Percentiles rank a stretch among this genome's conserved stretches.
Evolutionary conservation across 2,113 vertebrate species (phyloP).

Genomic region (Stictonetta naevosa): DNA sequence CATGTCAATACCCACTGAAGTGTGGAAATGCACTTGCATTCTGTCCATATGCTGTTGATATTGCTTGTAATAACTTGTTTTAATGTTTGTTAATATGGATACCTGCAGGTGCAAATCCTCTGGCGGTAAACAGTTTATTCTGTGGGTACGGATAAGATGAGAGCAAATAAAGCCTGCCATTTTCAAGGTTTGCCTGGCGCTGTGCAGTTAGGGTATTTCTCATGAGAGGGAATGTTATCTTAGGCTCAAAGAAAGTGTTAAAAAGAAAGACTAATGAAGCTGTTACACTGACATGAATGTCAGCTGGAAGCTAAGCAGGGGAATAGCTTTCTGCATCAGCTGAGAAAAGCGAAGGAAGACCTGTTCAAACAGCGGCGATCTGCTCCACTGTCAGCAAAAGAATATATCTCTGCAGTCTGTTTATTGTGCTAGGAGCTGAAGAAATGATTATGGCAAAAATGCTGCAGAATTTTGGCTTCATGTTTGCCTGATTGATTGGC

Average conservation of each 20-base stretch:
- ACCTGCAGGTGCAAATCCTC: not conserved
- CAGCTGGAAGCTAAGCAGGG: conserved; percentile 38
- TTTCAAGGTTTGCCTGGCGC: conserved; percentile 9
- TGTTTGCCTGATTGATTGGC: not conserved
- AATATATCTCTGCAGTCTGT: not conserved
- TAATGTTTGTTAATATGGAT: not conserved
- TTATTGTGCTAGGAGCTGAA: not conserved
- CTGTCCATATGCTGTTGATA: not conserved
- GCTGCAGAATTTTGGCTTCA: not conserved
- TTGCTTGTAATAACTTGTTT: not conserved
- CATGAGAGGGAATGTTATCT: conserved; percentile 10
- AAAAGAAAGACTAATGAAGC: conserved; percentile 55
- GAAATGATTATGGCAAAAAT: not conserved
- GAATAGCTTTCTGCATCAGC: conserved; percentile 34
- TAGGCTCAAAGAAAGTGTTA: conserved; percentile 16
- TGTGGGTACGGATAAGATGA: not conserved
- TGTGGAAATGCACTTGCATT: not conserved
- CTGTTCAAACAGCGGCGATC: not conserved
- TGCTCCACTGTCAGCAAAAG: not conserved
- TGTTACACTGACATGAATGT: conserved; percentile 18
- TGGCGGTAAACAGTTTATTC: not conserved
- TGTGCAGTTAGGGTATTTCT: not conserved
- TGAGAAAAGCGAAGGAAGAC: not conserved
- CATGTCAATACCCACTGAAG: not conserved
- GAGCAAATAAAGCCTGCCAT: not conserved